Conservation (phyloP, 2,888 invertebrate species). For the Frankliniella fusca region DNA sequence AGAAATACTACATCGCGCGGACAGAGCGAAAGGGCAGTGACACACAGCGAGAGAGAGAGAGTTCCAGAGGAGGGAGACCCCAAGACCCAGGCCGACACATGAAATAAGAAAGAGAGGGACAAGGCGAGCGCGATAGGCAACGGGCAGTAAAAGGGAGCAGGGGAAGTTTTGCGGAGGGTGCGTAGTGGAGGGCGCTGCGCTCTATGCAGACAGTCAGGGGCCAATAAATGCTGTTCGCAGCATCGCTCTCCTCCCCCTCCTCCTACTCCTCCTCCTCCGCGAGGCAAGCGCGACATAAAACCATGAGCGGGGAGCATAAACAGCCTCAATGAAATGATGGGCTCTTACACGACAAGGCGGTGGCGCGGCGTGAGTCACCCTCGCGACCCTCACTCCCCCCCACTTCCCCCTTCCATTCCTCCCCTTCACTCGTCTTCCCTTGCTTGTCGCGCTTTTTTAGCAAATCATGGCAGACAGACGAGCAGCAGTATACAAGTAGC, state of each 20-base stretch:
- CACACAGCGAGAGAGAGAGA: not conserved
- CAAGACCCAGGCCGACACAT: not conserved
- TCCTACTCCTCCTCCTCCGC: too few species aligned
- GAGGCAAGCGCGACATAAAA: constrained; percentile 18
- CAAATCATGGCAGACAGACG: not conserved
- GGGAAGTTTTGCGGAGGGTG: not conserved
- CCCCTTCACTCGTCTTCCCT: not conserved
- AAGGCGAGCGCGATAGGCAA: not conserved
- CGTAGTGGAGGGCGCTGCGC: not conserved
- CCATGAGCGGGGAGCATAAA: constrained; percentile 5
- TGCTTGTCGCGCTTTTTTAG: not conserved
- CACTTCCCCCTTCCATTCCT: not conserved
- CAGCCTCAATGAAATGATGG: constrained; percentile 20
- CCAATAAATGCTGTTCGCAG: not conserved
- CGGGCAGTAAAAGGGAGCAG: not conserved
- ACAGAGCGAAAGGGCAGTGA: not conserved
- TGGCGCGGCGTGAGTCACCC: not conserved
- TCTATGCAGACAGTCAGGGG: not conserved
- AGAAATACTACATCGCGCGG: not conserved
- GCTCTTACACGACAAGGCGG: not conserved
- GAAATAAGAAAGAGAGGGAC: not conserved
- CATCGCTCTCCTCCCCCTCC: not conserved
- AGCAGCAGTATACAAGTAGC: not conserved
- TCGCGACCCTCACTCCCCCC: not conserved
- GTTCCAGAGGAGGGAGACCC: not conserved